phyloP scores from a whole-genome alignment of 2,888 invertebrate species.

The Nomada fucata region DNA sequence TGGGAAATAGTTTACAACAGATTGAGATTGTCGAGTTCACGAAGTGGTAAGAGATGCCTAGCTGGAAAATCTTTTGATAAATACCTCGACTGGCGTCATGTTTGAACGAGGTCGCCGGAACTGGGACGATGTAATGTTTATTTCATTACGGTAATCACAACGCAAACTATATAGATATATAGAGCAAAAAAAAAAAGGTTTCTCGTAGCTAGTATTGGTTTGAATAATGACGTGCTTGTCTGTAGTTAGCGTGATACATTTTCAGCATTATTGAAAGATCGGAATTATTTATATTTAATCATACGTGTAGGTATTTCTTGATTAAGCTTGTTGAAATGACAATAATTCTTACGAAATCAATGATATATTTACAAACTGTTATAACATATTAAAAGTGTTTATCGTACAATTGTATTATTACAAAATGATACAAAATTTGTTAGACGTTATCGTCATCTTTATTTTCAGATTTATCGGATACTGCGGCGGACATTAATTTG shows the following conservation, averaged over 20 bases:
- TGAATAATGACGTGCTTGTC: neutral
- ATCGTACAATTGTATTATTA: neutral
- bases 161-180: neutral
- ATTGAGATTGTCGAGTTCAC: neutral
- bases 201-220: neutral
- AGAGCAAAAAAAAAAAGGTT: neutral
- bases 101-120: slow-evolving; percentile 35
- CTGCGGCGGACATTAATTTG: neutral
- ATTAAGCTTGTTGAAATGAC: neutral
- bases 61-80: slow-evolving; percentile 28
- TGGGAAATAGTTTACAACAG: slow-evolving; percentile 6
- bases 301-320: too few species aligned
- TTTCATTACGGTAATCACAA: neutral
- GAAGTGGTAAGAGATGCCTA: neutral
- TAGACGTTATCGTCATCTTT: slow-evolving; percentile 12
- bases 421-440: neutral
- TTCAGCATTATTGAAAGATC: neutral
- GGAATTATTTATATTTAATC: neutral
- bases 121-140: slow-evolving; percentile 55
- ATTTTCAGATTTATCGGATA: slow-evolving; percentile 14
- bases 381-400: neutral
- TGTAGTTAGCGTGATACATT: neutral
- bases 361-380: slow-evolving; percentile 18
- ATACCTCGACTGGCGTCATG: slow-evolving; percentile 56
- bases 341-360: neutral